Evolutionary conservation across 2,113 vertebrate genomes (phyloP).

Genomic region (Neolamprologus toae): DNA sequence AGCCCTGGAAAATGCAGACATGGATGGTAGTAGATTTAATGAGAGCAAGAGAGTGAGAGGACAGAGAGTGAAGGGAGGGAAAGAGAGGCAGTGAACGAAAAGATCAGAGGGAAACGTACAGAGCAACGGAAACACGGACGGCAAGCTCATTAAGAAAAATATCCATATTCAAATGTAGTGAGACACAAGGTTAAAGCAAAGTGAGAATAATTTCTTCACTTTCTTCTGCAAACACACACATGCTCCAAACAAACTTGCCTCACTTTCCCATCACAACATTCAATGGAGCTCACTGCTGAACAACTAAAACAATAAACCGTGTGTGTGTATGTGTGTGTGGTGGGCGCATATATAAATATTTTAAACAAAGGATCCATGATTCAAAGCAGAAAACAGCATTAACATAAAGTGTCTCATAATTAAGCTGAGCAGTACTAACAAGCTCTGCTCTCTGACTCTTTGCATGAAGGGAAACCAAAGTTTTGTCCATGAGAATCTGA

Average conservation of each 20-base stretch:
- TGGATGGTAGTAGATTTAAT: conserved; percentile 4
- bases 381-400: conserved; percentile 45
- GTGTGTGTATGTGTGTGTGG: neutral
- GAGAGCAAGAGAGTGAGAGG: neutral
- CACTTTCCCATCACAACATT: neutral
- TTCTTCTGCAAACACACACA: neutral
- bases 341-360: neutral
- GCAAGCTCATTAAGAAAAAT: conserved; percentile 41
- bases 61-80: neutral
- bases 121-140: neutral
- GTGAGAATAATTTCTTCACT: neutral
- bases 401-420: conserved; percentile 52
- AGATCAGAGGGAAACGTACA: conserved; percentile 25
- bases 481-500: neutral
- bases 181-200: conserved; percentile 41
- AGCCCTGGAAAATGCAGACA: neutral
- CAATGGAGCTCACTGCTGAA: neutral
- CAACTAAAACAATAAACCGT: conserved; percentile 24
- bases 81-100: neutral
- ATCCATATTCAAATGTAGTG: conserved; percentile 36
- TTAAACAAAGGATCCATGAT: conserved; percentile 28
- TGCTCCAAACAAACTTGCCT: neutral
- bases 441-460: conserved; percentile 10
- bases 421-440: conserved; percentile 50
- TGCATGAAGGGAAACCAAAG: neutral